phyloP scores from a whole-genome alignment of 1,140 invertebrate genomes.

The Hylaeus volcanicus region DNA sequence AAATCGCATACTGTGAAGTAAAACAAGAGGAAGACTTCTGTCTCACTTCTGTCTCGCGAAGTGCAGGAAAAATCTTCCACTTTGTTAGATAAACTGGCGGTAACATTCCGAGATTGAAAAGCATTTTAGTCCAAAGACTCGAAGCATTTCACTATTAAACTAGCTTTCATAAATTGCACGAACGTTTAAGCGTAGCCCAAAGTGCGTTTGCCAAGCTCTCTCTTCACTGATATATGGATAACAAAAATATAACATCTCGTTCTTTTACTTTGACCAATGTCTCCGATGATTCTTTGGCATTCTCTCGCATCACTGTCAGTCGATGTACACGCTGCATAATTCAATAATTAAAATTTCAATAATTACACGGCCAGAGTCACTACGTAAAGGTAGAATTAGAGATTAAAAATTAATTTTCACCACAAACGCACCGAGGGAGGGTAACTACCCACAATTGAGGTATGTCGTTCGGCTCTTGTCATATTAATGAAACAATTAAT shows the following conservation, averaged over 20 bases:
- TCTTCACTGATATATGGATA: background rate
- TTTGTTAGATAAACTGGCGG: slow-evolving; percentile 44
- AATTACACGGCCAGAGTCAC: slow-evolving; percentile 6
- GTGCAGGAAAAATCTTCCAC: slow-evolving; percentile 47
- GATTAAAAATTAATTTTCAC: slow-evolving; percentile 12
- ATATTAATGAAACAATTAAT: slow-evolving; percentile 64
- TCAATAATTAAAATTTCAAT: slow-evolving; percentile 18
- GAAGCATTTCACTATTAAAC: slow-evolving; percentile 61
- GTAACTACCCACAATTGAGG: slow-evolving; percentile 75
- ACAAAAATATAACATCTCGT: background rate
- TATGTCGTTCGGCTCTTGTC: slow-evolving; percentile 78
- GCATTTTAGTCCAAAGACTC: slow-evolving; percentile 48
- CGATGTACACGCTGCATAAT: slow-evolving; percentile 6
- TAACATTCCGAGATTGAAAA: slow-evolving; percentile 55
- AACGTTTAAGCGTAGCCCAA: slow-evolving; percentile 61
- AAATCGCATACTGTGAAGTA: slow-evolving; percentile 45
- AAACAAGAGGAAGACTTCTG: slow-evolving; percentile 51
- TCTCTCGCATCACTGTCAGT: slow-evolving; percentile 16
- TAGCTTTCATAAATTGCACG: slow-evolving; percentile 72
- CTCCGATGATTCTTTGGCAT: slow-evolving; percentile 44
- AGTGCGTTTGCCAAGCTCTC: slow-evolving; percentile 49
- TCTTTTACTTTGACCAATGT: slow-evolving; percentile 13
- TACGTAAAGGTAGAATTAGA: background rate
- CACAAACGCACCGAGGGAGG: slow-evolving; percentile 67
- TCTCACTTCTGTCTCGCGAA: slow-evolving; percentile 46